Evolutionary conservation across 2,797 vertebrate genomes (phyloP).

Genomic region (Gobio occitaniae): DNA sequence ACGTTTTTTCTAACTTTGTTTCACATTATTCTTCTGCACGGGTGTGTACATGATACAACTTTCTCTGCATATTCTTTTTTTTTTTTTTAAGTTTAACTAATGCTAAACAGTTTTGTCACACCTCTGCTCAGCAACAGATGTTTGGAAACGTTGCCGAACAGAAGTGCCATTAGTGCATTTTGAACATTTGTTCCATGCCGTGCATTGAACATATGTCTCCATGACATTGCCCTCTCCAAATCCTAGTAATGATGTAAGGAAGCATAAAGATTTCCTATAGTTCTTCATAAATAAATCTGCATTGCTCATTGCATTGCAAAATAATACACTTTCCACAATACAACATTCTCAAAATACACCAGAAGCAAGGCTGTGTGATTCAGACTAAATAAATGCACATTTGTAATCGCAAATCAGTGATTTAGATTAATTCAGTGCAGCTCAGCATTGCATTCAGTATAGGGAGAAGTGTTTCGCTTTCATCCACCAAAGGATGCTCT

Average conservation of each 20-base stretch:
- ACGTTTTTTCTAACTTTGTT: not conserved
- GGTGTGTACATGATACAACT: not conserved
- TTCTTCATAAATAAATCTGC: not conserved
- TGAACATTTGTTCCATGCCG: not conserved
- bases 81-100: not conserved
- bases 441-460: not conserved
- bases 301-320: not conserved
- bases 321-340: not conserved
- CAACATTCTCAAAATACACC: not conserved
- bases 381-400: not conserved
- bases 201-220: slow-evolving; percentile 23
- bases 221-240: not conserved
- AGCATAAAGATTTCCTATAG: not conserved
- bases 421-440: not conserved
- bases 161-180: slow-evolving; percentile 9
- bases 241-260: not conserved
- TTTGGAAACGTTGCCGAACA: not conserved
- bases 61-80: not conserved
- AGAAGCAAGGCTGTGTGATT: not conserved
- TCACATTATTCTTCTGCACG: not conserved
- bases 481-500: slow-evolving; percentile 5
- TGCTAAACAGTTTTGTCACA: slow-evolving; percentile 6
- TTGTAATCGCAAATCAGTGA: slow-evolving; percentile 5
- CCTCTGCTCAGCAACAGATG: slow-evolving; percentile 30
- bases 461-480: slow-evolving; percentile 10